Evolutionary conservation across 2,797 vertebrate genomes (phyloP).

Genomic region (Basileuterus tristriatus): DNA sequence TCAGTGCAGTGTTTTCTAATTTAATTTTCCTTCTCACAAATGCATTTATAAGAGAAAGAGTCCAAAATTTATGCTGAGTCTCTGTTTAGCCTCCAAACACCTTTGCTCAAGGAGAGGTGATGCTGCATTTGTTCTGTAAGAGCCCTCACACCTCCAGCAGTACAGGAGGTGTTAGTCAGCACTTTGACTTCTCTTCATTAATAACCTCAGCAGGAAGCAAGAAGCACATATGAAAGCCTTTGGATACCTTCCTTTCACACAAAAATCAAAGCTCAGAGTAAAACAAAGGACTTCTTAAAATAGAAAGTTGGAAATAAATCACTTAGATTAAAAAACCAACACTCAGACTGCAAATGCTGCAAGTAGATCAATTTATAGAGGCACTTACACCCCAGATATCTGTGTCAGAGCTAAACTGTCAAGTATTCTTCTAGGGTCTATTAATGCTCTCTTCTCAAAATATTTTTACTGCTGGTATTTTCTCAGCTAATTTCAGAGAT

Average conservation of each 20-base stretch:
- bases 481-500: not conserved
- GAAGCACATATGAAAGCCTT: constrained; percentile 32
- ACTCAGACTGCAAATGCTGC: not conserved
- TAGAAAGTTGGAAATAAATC: constrained; percentile 23
- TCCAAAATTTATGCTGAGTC: not conserved
- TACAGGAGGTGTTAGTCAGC: constrained; percentile 34
- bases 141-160: not conserved
- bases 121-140: not conserved
- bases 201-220: constrained; percentile 60
- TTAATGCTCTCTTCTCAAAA: not conserved
- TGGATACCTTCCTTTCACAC: constrained; percentile 15
- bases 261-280: constrained; percentile 38
- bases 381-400: not conserved
- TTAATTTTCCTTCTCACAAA: constrained; percentile 6
- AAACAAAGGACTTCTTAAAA: constrained; percentile 50
- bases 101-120: not conserved
- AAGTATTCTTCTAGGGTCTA: not conserved
- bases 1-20: not conserved
- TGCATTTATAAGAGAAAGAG: not conserved
- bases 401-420: not conserved
- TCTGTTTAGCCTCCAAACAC: not conserved
- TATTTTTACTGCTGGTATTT: not conserved
- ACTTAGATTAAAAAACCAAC: not conserved
- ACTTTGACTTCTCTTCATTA: constrained; percentile 57
- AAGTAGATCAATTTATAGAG: not conserved